Percentiles rank a stretch among this genome's conserved stretches.
Evolutionary conservation across 2,113 vertebrate species (phyloP).

Genomic region (Chaetodon trifascialis): DNA sequence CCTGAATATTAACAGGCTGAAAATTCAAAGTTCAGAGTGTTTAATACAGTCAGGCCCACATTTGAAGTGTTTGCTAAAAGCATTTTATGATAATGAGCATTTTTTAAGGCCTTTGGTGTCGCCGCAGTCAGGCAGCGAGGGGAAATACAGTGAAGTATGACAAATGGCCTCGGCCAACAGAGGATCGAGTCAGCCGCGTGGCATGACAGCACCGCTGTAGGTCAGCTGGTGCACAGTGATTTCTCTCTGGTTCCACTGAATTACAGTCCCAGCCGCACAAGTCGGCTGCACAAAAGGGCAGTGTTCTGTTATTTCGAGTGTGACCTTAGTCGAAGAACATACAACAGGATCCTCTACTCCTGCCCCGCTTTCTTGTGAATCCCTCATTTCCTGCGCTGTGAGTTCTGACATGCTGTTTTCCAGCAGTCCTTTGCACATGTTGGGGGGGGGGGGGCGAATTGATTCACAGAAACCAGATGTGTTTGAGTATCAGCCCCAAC

Average conservation of each 20-base stretch:
- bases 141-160: constrained; percentile 9
- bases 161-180: constrained; percentile 4
- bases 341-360: neutral
- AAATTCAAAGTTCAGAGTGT: too few relatives aligned
- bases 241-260: constrained; percentile 7
- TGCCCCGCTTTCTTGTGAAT: constrained; percentile 2
- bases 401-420: constrained; percentile 31
- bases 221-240: neutral
- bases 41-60: neutral
- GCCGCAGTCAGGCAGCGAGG: neutral
- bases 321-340: constrained; percentile 12
- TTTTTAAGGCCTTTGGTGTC: neutral
- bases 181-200: neutral
- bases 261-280: constrained; percentile 23
- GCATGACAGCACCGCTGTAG: neutral
- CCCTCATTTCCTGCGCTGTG: constrained; percentile 16
- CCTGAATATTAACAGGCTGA: neutral
- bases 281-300: constrained; percentile 1
- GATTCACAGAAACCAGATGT: constrained; percentile 72
- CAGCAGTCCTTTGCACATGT: constrained; percentile 32
- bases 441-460: neutral
- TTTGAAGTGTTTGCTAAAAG: neutral
- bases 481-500: constrained; percentile 33
- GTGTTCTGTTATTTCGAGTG: neutral
- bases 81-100: neutral